Conservation (phyloP, 2,113 vertebrate species). For the Cephalopterus ornatus region DNA sequence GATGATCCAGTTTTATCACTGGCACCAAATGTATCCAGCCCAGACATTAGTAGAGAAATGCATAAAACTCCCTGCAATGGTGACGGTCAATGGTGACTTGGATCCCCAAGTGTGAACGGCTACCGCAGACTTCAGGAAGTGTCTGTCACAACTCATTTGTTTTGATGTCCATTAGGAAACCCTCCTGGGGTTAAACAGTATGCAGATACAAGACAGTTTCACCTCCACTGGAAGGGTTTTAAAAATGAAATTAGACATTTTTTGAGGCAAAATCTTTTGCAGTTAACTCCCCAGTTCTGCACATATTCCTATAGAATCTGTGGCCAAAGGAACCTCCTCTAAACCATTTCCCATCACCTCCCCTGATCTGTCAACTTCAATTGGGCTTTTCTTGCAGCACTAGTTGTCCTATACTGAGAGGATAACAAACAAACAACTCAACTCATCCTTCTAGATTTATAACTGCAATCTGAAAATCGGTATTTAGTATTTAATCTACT, state of each 20-base stretch:
- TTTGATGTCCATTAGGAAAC: slow-evolving; percentile 69
- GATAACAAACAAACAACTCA: slow-evolving; percentile 53
- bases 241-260: slow-evolving; percentile 82
- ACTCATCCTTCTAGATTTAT: slow-evolving; percentile 25
- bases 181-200: slow-evolving; percentile 73
- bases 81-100: not conserved
- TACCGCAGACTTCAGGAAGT: slow-evolving; percentile 69
- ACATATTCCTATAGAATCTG: slow-evolving; percentile 59
- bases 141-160: slow-evolving; percentile 76
- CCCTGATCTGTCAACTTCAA: slow-evolving; percentile 73
- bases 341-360: slow-evolving; percentile 75
- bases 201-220: slow-evolving; percentile 74
- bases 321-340: slow-evolving; percentile 74
- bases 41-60: not conserved
- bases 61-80: not conserved
- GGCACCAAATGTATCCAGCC: not conserved
- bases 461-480: not conserved
- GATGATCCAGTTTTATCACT: not conserved
- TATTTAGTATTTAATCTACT: not conserved
- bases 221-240: slow-evolving; percentile 74
- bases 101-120: slow-evolving; percentile 13
- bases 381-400: slow-evolving; percentile 59
- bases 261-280: slow-evolving; percentile 77
- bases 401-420: slow-evolving; percentile 57
- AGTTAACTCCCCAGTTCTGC: slow-evolving; percentile 64